These are phyloP conservation scores for Ophthalmolycus amberensis DNA, from an alignment of 2,113 vertebrate species.

Conservation along the genomic window DNA sequence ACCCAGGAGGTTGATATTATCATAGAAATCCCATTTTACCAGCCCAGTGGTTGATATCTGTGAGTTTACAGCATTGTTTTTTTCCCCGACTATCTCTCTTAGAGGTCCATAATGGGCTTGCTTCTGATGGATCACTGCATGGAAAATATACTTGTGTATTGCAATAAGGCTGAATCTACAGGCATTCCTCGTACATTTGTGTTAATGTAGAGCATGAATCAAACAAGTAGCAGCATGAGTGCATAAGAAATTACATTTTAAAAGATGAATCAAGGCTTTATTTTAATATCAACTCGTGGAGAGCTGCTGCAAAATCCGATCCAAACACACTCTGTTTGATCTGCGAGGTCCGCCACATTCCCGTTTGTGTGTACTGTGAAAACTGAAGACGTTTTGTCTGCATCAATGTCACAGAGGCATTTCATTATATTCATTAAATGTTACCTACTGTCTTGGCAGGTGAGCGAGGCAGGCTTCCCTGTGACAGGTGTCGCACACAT, in stretches of 20 bases:
- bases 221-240: background rate
- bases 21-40: slow-evolving; percentile 49
- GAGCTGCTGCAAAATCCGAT: background rate
- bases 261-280: slow-evolving; percentile 8
- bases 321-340: background rate
- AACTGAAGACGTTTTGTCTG: background rate
- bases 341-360: background rate
- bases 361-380: background rate
- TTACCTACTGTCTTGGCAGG: slow-evolving; percentile 87
- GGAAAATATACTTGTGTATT: slow-evolving; percentile 20
- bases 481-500: slow-evolving; percentile 61
- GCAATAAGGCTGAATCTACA: slow-evolving; percentile 13
- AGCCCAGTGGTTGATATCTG: slow-evolving; percentile 35
- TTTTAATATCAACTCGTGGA: slow-evolving; percentile 1
- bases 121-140: slow-evolving; percentile 30
- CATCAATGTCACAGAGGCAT: slow-evolving; percentile 9
- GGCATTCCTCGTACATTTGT: slow-evolving; percentile 21
- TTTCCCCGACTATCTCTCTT: slow-evolving; percentile 11
- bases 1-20: slow-evolving; percentile 37
- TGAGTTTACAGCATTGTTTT: slow-evolving; percentile 15
- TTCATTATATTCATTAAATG: slow-evolving; percentile 72
- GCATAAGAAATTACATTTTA: slow-evolving; percentile 3
- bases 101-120: slow-evolving; percentile 43
- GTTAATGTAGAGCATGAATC: slow-evolving; percentile 23
- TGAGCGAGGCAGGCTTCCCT: slow-evolving; percentile 82